Evolutionary conservation across 2,113 vertebrate genomes (phyloP), one percentile per base, ranked within the genome.

Genomic region (Lagopus leucura): DNA sequence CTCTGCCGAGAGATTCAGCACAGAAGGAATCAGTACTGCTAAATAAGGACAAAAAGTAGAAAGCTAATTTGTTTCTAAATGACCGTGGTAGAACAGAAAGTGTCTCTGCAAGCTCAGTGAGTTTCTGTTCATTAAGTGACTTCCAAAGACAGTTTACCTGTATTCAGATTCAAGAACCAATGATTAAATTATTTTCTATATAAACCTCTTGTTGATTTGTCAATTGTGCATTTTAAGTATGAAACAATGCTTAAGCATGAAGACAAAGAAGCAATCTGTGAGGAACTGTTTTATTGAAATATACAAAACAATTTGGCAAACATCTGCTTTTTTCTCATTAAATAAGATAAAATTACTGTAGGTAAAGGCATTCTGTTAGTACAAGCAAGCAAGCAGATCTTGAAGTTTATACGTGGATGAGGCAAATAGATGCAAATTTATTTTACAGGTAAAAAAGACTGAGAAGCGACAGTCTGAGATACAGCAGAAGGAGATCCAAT

Each of bases 261-360:
- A 60, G 18, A 11, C 38, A 18, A 6, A 28, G 42, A 50, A 55
- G 60, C 75, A 57, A 9, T 58, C 82, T 70, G 90, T 18, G 0
- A 81, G 75, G 90, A 96, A 93, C 86, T 42, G 74, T 92, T 96
- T 96, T 96, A 96, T 96, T 96, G 92, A 88, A 96, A 95, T 93
- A 96, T 94, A 95, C 77, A 97, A 95, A 95, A 93, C 85, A 50
- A 76, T 92, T 82, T 69, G 82, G 93, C 93, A 94, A 94, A 93
- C 86, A 79, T 84, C 75, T 25, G 52, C 87, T 57, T 57, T 72
- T 45, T 50, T n/a, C 55, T 92, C 79, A 60, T 96, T 96, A 91
- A 95, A 92, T 93, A 95, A 74, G 69, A 55, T 92, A 86, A 94
- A 94, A 97, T 94, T 89, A 90, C 71, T 22, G 89, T 69, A 43